Conservation (phyloP, 2,888 invertebrate genomes). For the Athalia cordata region DNA sequence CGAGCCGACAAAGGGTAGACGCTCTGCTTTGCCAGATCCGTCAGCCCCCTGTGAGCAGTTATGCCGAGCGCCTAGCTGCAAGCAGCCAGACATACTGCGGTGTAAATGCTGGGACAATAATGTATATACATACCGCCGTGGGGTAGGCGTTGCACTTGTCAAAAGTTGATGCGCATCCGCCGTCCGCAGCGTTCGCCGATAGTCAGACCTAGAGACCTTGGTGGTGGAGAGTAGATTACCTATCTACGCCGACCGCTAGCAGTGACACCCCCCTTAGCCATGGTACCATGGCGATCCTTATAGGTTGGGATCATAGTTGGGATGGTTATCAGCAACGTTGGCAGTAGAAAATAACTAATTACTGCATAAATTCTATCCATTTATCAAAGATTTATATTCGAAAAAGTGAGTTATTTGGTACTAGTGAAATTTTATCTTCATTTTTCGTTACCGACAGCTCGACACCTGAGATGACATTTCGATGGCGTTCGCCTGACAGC, state of each 20-base stretch:
- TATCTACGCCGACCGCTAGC: not conserved
- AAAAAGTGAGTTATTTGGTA: constrained; percentile 10
- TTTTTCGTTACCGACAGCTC: not conserved
- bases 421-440: not conserved
- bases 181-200: too few relatives aligned
- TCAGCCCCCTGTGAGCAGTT: too few relatives aligned
- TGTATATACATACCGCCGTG: too few relatives aligned
- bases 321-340: not conserved
- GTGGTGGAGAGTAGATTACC: too few relatives aligned
- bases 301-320: constrained; percentile 27
- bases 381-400: not conserved
- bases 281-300: constrained; percentile 36
- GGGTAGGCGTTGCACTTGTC: too few relatives aligned
- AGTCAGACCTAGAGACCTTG: too few relatives aligned
- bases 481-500: constrained; percentile 28
- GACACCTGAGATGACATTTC: not conserved
- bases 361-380: not conserved
- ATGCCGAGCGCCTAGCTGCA: too few relatives aligned
- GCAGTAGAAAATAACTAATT: constrained; percentile 8
- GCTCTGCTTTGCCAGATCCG: too few relatives aligned
- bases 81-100: too few relatives aligned
- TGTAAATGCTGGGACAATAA: too few relatives aligned
- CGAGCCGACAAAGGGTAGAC: too few relatives aligned
- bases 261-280: constrained; percentile 27
- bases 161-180: too few relatives aligned